Evolutionary conservation across 2,797 vertebrate species (phyloP), one percentile per base, ranked within the genome.

Genomic region (Cephalopachus bancanus): DNA sequence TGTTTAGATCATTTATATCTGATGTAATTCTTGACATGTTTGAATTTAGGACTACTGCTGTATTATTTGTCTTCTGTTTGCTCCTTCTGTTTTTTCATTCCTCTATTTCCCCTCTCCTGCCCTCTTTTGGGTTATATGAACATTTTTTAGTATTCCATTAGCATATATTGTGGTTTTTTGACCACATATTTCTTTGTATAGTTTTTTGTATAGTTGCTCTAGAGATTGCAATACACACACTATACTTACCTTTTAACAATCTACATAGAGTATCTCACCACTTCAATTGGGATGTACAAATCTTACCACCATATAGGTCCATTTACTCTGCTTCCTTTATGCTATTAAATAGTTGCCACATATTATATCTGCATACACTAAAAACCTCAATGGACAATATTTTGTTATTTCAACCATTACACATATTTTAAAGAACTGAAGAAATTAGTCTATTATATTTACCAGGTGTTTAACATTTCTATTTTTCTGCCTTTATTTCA

Each of bases 351-450:
- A 78, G 55, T 33, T 59, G n/a, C 62, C 1, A 49, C 24, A 19
- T 22, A 59, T 30, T 75, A 64, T 26, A 64, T 64, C 24, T 64
- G 24, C 8, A 67, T 24, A 59, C 37, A 69, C 2, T 51, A 14
- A 75, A 91, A 93, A 62, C 87, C 51, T 91, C 20, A 81, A 28
- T 30, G 81, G 85, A 64, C 15, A 74, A 24, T 64, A 74, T 65
- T 93, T 51, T 59, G 80, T 86, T 60, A 37, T 49, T 79, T 14
- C 53, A 74, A 59, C 7, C 24, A 28, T 33, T 57, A 33, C 17
- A 51, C 30, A 37, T 22, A 69, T 80, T 49, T 60, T 49, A 55
- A 75, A 65, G 75, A 76, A 51, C 10, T 33, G 4, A 79, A 65
- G 26, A 53, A 79, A 89, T 57, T 22, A 57, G 19, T 55, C 76